These are phyloP conservation scores for Candoia aspera DNA, from an alignment of 2,113 vertebrate genomes.

Conservation along the genomic window DNA sequence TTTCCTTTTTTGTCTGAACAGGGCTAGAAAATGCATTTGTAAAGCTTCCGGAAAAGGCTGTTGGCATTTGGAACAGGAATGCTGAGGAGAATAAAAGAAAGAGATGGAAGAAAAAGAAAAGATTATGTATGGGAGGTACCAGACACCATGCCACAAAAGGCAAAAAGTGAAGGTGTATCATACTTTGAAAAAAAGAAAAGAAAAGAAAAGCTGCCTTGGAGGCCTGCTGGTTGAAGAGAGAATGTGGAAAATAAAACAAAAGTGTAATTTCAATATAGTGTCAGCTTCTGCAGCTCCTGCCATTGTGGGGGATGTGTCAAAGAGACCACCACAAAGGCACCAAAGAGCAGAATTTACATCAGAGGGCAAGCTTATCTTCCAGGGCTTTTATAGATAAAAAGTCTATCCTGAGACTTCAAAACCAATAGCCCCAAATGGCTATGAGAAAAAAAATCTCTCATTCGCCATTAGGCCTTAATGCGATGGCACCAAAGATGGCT, in stretches of 20 bases:
- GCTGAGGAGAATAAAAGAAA: no score
- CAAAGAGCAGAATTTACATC: not conserved
- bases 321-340: not conserved
- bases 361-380: no score
- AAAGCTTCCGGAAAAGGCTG: not conserved
- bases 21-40: not conserved
- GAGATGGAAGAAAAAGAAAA: fast-evolving
- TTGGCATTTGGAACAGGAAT: not conserved
- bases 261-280: fast-evolving
- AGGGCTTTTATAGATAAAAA: no score
- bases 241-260: not conserved
- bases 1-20: slow-evolving; percentile 12
- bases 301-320: not conserved
- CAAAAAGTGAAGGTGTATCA: not conserved
- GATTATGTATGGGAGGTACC: not conserved
- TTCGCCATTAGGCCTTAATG: not conserved
- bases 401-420: not conserved
- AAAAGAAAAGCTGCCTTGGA: not conserved
- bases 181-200: not conserved
- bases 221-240: not conserved
- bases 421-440: not conserved
- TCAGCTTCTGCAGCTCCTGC: not conserved
- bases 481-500: not conserved
- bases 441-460: not conserved
- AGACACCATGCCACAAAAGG: not conserved